Evolutionary conservation across 2,113 vertebrate species (phyloP).

Genomic region (Lepisosteus oculatus): DNA sequence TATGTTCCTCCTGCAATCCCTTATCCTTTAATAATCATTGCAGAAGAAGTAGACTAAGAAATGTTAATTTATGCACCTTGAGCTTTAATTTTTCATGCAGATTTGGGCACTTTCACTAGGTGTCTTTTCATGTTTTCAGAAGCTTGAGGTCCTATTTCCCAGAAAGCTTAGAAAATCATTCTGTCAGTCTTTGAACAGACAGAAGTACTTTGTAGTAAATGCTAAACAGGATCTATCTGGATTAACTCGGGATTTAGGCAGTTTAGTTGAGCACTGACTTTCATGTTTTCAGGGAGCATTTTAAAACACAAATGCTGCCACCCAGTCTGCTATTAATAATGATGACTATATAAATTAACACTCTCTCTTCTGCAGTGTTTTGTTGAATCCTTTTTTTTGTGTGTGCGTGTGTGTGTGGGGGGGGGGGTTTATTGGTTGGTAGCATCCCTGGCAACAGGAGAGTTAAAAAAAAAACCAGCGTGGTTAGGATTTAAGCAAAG

Average conservation of each 20-base stretch:
- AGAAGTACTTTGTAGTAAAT: conserved; percentile 51
- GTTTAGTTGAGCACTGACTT: conserved; percentile 50
- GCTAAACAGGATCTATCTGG: conserved; percentile 62
- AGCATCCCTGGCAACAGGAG: too few species aligned
- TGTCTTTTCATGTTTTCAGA: background rate
- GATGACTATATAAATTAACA: background rate
- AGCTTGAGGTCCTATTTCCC: conserved; percentile 18
- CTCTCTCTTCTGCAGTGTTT: background rate
- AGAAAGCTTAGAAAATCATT: conserved; percentile 47
- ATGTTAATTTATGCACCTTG: background rate
- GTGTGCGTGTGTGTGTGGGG: too few species aligned
- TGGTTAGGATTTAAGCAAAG: too few species aligned
- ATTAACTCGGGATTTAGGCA: conserved; percentile 56
- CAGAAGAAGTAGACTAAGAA: background rate
- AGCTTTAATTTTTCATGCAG: background rate
- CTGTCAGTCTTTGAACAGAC: conserved; percentile 52
- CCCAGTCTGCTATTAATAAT: conserved; percentile 9
- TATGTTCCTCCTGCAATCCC: too few species aligned
- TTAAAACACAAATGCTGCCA: conserved; percentile 23
- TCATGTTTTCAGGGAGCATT: conserved; percentile 26
- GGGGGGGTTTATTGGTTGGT: too few species aligned
- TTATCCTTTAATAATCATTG: too few species aligned
- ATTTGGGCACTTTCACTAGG: background rate
- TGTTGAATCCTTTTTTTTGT: too few species aligned
- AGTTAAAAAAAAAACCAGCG: too few species aligned